Evolutionary conservation across 2,888 invertebrate genomes (phyloP).

Genomic region (Electrophaes corylata): DNA sequence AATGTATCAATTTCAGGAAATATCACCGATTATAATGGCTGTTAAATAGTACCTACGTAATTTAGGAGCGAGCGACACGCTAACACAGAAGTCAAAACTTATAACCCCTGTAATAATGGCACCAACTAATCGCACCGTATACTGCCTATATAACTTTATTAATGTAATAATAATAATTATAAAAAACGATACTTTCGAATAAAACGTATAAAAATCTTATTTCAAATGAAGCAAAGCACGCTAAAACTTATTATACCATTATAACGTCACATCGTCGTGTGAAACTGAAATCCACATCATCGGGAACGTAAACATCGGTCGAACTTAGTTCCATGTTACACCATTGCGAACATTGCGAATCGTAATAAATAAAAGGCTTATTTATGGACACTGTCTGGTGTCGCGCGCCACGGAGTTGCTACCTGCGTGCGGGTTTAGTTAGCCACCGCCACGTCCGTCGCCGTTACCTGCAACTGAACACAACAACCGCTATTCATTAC

Average conservation of each 20-base stretch:
- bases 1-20: conserved; percentile 14
- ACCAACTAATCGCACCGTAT: conserved; percentile 84
- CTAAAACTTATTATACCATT: conserved; percentile 81
- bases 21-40: conserved; percentile 31
- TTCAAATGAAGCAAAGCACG: conserved; percentile 83
- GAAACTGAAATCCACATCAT: conserved; percentile 72
- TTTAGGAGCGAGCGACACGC: conserved; percentile 64
- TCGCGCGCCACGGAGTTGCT: conserved; percentile 46
- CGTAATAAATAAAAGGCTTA: conserved; percentile 80
- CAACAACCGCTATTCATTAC: neutral
- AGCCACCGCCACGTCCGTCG: conserved; percentile 63
- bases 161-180: conserved; percentile 77
- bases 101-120: conserved; percentile 84
- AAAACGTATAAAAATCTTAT: conserved; percentile 81
- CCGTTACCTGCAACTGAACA: conserved; percentile 60
- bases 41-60: conserved; percentile 42
- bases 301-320: conserved; percentile 64
- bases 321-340: conserved; percentile 80
- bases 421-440: conserved; percentile 53
- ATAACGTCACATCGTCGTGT: conserved; percentile 72
- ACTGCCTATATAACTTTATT: conserved; percentile 83
- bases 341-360: conserved; percentile 69
- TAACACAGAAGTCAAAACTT: conserved; percentile 62
- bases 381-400: conserved; percentile 58
- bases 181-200: conserved; percentile 80